Percentiles rank a stretch among this genome's conserved stretches.
Evolutionary conservation across 2,888 invertebrate genomes (phyloP).

Genomic region (Napeogenes sylphis): DNA sequence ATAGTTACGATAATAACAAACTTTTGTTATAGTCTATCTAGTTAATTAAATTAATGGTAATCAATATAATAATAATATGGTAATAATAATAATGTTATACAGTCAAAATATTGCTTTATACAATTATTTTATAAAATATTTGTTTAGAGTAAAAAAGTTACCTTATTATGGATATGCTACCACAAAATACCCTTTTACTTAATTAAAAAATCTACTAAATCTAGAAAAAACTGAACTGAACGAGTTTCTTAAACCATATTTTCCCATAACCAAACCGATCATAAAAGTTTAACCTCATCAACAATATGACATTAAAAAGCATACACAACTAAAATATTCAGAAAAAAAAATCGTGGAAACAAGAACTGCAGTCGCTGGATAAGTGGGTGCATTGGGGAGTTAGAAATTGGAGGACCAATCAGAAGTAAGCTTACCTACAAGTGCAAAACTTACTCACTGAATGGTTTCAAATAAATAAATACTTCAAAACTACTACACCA

Average conservation of each 20-base stretch:
- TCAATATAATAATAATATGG: too few relatives aligned
- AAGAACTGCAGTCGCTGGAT: conserved; percentile 1
- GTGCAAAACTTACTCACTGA: not conserved
- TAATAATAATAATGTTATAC: too few relatives aligned
- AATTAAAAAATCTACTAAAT: too few relatives aligned
- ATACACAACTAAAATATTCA: not conserved
- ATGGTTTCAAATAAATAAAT: not conserved
- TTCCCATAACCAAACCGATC: not conserved
- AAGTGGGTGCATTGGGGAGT: not conserved
- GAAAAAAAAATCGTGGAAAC: not conserved
- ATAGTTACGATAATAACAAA: conserved; percentile 21
- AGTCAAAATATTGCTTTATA: too few relatives aligned
- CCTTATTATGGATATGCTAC: too few relatives aligned
- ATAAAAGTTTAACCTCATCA: not conserved
- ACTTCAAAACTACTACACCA: not conserved
- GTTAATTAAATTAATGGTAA: too few relatives aligned
- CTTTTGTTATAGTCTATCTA: conserved; percentile 14
- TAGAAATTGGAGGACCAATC: conserved; percentile 1
- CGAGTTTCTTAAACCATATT: not conserved
- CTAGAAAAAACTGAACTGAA: not conserved
- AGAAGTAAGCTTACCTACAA: not conserved
- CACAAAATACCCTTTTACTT: too few relatives aligned
- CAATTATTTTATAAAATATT: too few relatives aligned
- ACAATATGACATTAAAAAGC: not conserved
- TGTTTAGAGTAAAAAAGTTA: too few relatives aligned